phyloP scores from a whole-genome alignment of 2,888 invertebrate genomes.

The Ennomos fuscantarius region DNA sequence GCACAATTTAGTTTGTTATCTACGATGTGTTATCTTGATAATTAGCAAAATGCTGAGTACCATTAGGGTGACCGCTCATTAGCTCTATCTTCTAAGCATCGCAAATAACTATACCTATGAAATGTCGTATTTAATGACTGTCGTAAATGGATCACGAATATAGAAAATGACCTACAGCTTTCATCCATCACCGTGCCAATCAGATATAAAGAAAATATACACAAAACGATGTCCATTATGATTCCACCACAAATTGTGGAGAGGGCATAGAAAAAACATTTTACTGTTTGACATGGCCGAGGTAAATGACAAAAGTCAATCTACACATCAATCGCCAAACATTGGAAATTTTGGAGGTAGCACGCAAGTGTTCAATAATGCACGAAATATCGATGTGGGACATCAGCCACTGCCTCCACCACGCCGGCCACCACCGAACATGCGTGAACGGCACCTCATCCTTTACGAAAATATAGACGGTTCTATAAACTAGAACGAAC shows the following conservation, averaged over 20 bases:
- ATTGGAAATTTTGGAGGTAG: slow-evolving; percentile 82
- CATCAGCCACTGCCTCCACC: slow-evolving; percentile 58
- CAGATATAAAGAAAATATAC: slow-evolving; percentile 71
- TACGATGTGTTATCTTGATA: slow-evolving; percentile 11
- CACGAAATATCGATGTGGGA: slow-evolving; percentile 83
- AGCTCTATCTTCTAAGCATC: slow-evolving; percentile 33
- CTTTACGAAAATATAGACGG: slow-evolving; percentile 35
- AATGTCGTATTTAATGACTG: slow-evolving; percentile 38
- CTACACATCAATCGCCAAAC: slow-evolving; percentile 85
- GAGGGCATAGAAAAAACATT: slow-evolving; percentile 79
- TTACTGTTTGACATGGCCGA: slow-evolving; percentile 81
- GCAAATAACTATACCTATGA: slow-evolving; percentile 34
- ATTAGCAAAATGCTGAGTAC: slow-evolving; percentile 16
- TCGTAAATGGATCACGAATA: slow-evolving; percentile 52
- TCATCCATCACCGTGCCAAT: slow-evolving; percentile 78
- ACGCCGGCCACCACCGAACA: slow-evolving; percentile 45
- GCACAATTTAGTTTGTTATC: slow-evolving; percentile 31
- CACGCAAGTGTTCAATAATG: slow-evolving; percentile 84
- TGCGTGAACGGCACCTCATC: slow-evolving; percentile 64
- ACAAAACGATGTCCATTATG: slow-evolving; percentile 81
- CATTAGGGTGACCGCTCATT: slow-evolving; percentile 41
- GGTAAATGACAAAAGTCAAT: slow-evolving; percentile 85
- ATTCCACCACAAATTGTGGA: slow-evolving; percentile 71
- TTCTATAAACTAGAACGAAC: slow-evolving; percentile 22
- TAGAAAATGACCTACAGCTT: slow-evolving; percentile 66